Percentiles rank a stretch among this genome's conserved stretches.
phyloP scores from a whole-genome alignment of 2,888 invertebrate species.

The Agrilus mali region DNA sequence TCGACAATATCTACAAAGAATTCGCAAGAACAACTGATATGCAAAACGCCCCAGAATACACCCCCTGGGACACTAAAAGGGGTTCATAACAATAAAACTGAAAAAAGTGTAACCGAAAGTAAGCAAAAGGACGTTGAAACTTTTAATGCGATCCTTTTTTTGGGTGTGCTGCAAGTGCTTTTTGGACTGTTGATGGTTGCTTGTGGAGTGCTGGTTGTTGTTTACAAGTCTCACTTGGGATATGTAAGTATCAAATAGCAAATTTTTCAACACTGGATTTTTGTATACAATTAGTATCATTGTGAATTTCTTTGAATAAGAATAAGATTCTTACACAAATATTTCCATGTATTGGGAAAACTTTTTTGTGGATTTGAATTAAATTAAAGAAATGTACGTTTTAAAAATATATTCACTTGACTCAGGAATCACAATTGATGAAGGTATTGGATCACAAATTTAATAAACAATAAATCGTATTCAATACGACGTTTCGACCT shows the following conservation, averaged over 20 bases:
- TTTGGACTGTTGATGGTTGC: slow-evolving; percentile 50
- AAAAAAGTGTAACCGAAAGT: slow-evolving; percentile 25
- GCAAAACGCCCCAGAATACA: slow-evolving; percentile 38
- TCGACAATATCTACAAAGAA: slow-evolving; percentile 25
- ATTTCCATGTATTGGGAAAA: too few relatives aligned
- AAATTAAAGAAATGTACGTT: too few relatives aligned
- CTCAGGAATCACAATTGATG: too few relatives aligned
- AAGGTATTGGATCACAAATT: too few relatives aligned
- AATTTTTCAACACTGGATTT: too few relatives aligned
- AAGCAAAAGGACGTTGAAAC: slow-evolving; percentile 27
- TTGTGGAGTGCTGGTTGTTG: slow-evolving; percentile 49
- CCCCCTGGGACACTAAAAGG: slow-evolving; percentile 12
- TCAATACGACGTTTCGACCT: too few relatives aligned
- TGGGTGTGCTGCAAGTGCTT: slow-evolving; percentile 47
- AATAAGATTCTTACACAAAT: too few relatives aligned
- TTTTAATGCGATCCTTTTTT: slow-evolving; percentile 34
- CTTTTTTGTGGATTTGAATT: too few relatives aligned
- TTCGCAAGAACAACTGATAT: slow-evolving; percentile 45
- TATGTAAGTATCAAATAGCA: slow-evolving; percentile 23
- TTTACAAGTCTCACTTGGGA: slow-evolving; percentile 43
- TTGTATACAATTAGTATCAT: too few relatives aligned
- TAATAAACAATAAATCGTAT: too few relatives aligned
- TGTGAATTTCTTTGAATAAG: too few relatives aligned
- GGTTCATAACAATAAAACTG: slow-evolving; percentile 19
- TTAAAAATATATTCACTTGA: too few relatives aligned